Evolutionary conservation across 1,140 invertebrate species (phyloP), one percentile per base, ranked within the genome.

Genomic region (Lethocerus indicus): DNA sequence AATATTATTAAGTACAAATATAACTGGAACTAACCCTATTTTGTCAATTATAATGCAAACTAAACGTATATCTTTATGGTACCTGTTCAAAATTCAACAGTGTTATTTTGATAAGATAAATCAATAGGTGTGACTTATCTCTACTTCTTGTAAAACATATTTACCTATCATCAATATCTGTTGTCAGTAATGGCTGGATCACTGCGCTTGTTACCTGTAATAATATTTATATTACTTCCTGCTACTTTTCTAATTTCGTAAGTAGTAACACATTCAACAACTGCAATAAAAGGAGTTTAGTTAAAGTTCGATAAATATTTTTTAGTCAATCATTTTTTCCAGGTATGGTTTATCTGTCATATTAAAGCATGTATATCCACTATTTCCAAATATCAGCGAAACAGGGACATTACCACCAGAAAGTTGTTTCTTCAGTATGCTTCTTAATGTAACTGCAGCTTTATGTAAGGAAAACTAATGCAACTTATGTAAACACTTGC

Each of bases 331-430:
- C 7, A 23, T 43, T 43, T 43, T 28, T 28, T 47, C 4, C 35
- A 56, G 55, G 28, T 56, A 56, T 42, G 14, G 52, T 20, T 42
- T 50, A 25, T 50, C 55, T 12, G 49, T 54, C 14, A 20, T 27
- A 18, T 9, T 32, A n/a, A 24, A 49, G 9, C 55, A 56, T 52
- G 55, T 56, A 4, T 52, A 56, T 37, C 62, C 69, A 49, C 67
- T 67, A 36, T 74, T 74, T 56, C 72, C 73, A 24, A 75, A 75
- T 55, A 76, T 78, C 54, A 75, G 73, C 53, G 74, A 78, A 56
- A 76, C 74, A 6, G 76, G 74, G 21, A 71, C 72, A 6, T 54
- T 65, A 27, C 65, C 70, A 9, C 74, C 75, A 16, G 75, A 77
- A 56, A 73, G 71, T 29, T 76, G 74, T 56, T 64, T 74, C 42